phyloP scores from a whole-genome alignment of 2,888 invertebrate species.

The Conus canariensis region DNA sequence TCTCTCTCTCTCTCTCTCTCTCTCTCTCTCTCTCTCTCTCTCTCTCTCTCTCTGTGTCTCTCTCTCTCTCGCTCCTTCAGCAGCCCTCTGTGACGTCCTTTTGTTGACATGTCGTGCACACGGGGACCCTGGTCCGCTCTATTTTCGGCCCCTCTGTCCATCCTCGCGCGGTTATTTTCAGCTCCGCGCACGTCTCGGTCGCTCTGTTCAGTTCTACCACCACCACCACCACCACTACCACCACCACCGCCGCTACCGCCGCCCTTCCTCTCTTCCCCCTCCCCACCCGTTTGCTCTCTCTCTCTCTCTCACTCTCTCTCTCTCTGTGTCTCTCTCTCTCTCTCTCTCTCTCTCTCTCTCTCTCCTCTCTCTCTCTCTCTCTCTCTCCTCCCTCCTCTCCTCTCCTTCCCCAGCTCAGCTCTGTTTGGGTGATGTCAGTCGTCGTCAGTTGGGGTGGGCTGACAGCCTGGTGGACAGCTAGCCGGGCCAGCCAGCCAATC shows the following conservation, averaged over 20 bases:
- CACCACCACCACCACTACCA: too few relatives aligned
- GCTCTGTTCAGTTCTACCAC: too few relatives aligned
- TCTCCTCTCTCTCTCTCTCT: slow-evolving; percentile 6
- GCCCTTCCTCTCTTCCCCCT: too few relatives aligned
- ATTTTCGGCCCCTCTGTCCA: background rate
- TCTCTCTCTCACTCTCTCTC: background rate
- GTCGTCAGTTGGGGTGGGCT: too few relatives aligned
- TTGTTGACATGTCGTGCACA: slow-evolving; percentile 1
- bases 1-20: background rate
- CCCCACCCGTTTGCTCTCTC: too few relatives aligned
- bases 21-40: background rate
- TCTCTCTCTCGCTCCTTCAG: too few relatives aligned
- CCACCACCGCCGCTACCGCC: too few relatives aligned
- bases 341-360: background rate
- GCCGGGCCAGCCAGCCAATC: too few relatives aligned
- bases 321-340: background rate
- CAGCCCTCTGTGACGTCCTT: background rate
- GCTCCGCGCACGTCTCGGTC: background rate
- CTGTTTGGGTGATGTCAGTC: too few relatives aligned
- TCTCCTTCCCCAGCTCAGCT: background rate
- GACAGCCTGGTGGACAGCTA: too few relatives aligned
- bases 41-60: background rate
- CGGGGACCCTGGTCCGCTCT: background rate
- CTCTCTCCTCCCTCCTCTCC: background rate
- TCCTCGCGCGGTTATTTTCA: background rate